Conservation (phyloP, 2,797 vertebrate species). For the Enteromius viviparus region DNA sequence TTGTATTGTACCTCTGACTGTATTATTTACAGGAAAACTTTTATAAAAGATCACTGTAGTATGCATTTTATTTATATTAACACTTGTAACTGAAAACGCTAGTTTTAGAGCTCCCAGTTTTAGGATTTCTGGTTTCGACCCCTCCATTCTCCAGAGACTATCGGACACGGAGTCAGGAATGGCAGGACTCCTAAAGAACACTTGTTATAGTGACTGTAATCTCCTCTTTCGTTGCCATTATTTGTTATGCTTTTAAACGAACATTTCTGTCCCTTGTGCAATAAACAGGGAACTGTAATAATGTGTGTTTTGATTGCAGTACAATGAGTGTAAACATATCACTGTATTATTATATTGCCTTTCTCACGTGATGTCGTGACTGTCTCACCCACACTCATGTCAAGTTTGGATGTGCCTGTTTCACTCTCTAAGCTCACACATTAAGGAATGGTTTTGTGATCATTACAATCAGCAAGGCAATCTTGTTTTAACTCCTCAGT, state of each 20-base stretch:
- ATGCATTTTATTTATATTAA: conserved; percentile 74
- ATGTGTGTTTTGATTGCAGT: conserved; percentile 60
- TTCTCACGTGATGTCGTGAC: conserved; percentile 55
- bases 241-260: conserved; percentile 59
- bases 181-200: conserved; percentile 55
- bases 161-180: conserved; percentile 47
- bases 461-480: conserved; percentile 56
- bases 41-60: conserved; percentile 72
- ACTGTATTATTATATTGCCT: conserved; percentile 59
- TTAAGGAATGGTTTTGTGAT: conserved; percentile 52
- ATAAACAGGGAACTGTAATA: conserved; percentile 62
- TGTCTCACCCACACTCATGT: conserved; percentile 8
- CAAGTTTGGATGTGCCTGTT: conserved; percentile 52
- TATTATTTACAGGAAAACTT: conserved; percentile 71
- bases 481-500: conserved; percentile 43
- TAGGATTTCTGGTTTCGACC: conserved; percentile 67
- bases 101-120: conserved; percentile 76
- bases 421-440: conserved; percentile 44
- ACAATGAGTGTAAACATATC: conserved; percentile 57
- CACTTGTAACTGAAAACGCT: conserved; percentile 70
- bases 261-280: conserved; percentile 58
- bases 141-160: conserved; percentile 42
- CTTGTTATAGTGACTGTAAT: conserved; percentile 58
- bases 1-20: conserved; percentile 71
- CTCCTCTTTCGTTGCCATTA: conserved; percentile 45